Evolutionary conservation across 2,113 vertebrate species (phyloP).

Genomic region (Crotalus viridis): DNA sequence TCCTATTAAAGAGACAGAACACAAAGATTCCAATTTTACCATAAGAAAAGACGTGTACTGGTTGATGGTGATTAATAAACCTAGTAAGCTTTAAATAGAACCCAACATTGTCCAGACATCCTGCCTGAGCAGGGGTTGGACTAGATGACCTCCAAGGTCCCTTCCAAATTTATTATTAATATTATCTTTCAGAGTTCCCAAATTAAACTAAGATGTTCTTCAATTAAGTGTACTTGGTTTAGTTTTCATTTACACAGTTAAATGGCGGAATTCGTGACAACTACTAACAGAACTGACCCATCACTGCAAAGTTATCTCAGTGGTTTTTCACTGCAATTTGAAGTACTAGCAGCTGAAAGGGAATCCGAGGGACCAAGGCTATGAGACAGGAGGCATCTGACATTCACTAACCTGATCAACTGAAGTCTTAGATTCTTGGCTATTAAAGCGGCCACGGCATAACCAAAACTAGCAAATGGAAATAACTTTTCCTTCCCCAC

Average conservation of each 20-base stretch:
- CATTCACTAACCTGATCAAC: background rate
- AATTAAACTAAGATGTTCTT: background rate
- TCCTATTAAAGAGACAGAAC: background rate
- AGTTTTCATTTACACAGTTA: background rate
- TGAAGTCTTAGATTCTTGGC: background rate
- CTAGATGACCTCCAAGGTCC: too few relatives aligned
- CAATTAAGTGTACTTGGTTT: background rate
- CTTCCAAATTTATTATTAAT: too few relatives aligned
- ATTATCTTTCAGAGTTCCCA: background rate
- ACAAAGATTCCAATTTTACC: background rate
- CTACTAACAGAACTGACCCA: background rate
- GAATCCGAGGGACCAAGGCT: background rate
- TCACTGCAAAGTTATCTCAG: background rate
- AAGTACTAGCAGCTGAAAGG: background rate
- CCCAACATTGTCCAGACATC: background rate
- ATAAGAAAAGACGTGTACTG: background rate
- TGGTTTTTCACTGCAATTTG: background rate
- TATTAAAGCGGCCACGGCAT: background rate
- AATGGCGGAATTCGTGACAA: background rate
- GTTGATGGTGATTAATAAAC: background rate
- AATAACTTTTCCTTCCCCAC: background rate
- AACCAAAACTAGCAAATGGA: background rate
- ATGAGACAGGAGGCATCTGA: background rate
- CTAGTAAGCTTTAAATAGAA: slow-evolving; percentile 13
- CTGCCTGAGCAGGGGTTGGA: too few relatives aligned